Percentiles rank a stretch among this genome's conserved stretches.
phyloP scores from a whole-genome alignment of 2,797 vertebrate species.

The Manis crassicaudata region DNA sequence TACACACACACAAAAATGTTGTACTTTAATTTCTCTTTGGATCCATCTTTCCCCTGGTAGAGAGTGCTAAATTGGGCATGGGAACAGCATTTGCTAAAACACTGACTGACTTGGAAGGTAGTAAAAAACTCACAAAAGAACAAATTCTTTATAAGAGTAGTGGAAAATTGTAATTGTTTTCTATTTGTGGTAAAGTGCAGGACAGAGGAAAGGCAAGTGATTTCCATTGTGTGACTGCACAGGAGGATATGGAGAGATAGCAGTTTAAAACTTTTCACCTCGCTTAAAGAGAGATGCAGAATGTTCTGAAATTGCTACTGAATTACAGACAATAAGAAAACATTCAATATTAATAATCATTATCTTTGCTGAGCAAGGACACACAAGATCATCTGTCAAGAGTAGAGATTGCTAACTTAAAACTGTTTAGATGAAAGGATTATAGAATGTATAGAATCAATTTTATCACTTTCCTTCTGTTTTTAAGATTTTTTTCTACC shows the following conservation, averaged over 20 bases:
- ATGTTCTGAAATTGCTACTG: slow-evolving; percentile 2
- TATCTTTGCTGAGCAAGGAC: neutral
- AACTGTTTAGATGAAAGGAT: neutral
- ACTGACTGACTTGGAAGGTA: neutral
- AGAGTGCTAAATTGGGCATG: accelerated
- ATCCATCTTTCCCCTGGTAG: neutral
- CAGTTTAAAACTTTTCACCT: slow-evolving; percentile 13
- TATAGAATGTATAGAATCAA: neutral
- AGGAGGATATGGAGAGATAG: neutral
- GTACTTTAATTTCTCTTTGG: neutral
- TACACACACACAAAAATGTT: neutral
- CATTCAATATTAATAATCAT: slow-evolving; percentile 14
- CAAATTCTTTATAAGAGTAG: neutral
- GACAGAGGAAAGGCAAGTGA: slow-evolving; percentile 5
- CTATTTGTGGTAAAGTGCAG: neutral
- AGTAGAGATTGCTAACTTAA: neutral
- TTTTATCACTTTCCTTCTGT: neutral
- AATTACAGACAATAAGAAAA: neutral
- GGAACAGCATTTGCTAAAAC: neutral
- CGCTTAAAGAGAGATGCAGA: neutral
- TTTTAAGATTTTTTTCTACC: neutral
- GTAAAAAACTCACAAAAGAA: slow-evolving; percentile 20
- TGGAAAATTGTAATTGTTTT: neutral
- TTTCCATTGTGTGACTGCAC: neutral
- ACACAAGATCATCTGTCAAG: neutral